phyloP scores from a whole-genome alignment of 2,113 vertebrate genomes.

The Muntiacus reevesi region DNA sequence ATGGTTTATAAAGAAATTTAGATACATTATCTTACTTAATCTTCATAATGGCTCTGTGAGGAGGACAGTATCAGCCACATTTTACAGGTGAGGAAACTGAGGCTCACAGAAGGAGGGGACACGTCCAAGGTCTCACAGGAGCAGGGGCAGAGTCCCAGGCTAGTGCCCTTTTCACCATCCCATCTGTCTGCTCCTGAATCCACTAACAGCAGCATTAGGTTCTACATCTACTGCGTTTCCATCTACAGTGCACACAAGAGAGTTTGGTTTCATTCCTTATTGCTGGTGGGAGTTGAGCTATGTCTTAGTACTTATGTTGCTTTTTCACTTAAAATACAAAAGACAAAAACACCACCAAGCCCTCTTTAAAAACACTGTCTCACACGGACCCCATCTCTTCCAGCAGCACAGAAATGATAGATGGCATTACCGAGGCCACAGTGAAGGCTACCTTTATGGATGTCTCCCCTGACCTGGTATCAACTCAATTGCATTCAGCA shows the following conservation, averaged over 20 bases:
- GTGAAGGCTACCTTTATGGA: slow-evolving; percentile 86
- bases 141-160: neutral
- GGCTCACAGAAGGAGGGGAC: neutral
- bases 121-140: neutral
- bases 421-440: slow-evolving; percentile 77
- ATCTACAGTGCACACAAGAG: neutral
- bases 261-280: slow-evolving; percentile 5
- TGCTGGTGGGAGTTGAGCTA: neutral
- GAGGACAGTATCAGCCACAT: neutral
- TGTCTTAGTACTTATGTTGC: slow-evolving; percentile 42
- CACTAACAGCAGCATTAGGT: neutral
- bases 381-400: slow-evolving; percentile 48
- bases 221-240: neutral
- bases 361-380: neutral
- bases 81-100: neutral
- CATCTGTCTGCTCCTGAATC: neutral
- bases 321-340: slow-evolving; percentile 37
- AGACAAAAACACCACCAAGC: neutral
- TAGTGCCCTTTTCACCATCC: neutral
- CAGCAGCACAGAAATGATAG: slow-evolving; percentile 74
- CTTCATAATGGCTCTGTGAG: neutral
- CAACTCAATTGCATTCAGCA: slow-evolving; percentile 84
- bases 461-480: slow-evolving; percentile 90
- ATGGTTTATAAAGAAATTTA: neutral
- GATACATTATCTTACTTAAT: neutral